Conservation (phyloP, 2,888 invertebrate genomes). For the Germaria angustata region DNA sequence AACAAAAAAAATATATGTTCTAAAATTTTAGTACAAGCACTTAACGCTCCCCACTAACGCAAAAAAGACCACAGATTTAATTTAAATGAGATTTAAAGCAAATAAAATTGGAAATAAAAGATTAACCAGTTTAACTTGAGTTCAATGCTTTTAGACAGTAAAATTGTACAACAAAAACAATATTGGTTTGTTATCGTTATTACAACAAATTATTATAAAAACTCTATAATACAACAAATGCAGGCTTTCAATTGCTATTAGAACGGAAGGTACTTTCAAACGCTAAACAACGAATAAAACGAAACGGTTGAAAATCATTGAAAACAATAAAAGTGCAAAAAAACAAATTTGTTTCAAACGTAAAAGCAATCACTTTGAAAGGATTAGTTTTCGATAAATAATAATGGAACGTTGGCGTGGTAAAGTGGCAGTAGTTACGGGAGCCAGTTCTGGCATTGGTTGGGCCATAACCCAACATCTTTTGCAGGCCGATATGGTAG, state of each 20-base stretch:
- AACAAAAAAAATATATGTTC: slow-evolving; percentile 2
- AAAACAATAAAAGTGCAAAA: slow-evolving; percentile 13
- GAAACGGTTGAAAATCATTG: slow-evolving; percentile 22
- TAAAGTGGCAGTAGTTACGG: slow-evolving; percentile 83
- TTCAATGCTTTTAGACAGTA: slow-evolving; percentile 66
- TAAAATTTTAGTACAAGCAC: slow-evolving; percentile 30
- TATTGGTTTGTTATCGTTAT: slow-evolving; percentile 12
- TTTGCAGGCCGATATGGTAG: slow-evolving; percentile 81
- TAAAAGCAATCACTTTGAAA: too few species aligned
- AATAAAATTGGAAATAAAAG: slow-evolving; percentile 48
- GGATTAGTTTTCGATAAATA: slow-evolving; percentile 8
- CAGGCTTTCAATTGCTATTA: slow-evolving; percentile 41
- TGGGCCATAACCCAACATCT: slow-evolving; percentile 80
- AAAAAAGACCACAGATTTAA: slow-evolving; percentile 5
- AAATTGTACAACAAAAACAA: slow-evolving; percentile 39
- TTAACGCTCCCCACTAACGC: neutral
- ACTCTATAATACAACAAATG: slow-evolving; percentile 58
- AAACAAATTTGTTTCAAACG: too few species aligned
- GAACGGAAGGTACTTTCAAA: slow-evolving; percentile 61
- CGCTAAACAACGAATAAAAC: slow-evolving; percentile 43
- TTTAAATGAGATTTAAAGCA: slow-evolving; percentile 18
- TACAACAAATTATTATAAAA: slow-evolving; percentile 48
- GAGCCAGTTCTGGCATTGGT: slow-evolving; percentile 83
- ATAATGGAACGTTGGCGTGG: slow-evolving; percentile 75
- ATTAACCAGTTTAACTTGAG: slow-evolving; percentile 66